phyloP scores from a whole-genome alignment of 35 echinoderm and acorn worm species.

The Holothuria glaberrima region DNA sequence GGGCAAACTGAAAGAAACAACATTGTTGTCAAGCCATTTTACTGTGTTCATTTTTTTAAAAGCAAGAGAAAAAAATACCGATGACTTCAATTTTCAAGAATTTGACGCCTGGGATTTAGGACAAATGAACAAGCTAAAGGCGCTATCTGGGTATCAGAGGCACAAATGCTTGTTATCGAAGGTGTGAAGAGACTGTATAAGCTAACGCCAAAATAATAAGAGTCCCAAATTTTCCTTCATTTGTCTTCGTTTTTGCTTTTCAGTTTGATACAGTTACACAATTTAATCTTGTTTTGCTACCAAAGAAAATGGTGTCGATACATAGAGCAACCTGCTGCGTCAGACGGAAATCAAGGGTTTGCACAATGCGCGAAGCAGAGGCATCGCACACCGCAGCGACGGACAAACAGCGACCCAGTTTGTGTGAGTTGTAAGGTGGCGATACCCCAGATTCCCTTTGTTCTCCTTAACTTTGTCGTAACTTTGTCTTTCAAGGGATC shows the following conservation, averaged over 20 bases:
- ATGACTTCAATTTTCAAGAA: neutral
- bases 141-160: neutral
- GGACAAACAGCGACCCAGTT: conserved; percentile 50
- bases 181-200: neutral
- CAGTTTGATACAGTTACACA: conserved; percentile 30
- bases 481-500: neutral
- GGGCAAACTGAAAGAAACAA: too few species aligned
- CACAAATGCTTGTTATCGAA: neutral
- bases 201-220: neutral
- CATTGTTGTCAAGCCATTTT: too few species aligned
- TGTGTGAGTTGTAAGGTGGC: conserved; percentile 9
- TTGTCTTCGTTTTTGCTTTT: neutral
- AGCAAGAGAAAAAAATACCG: too few species aligned
- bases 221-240: neutral
- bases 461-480: conserved; percentile 8
- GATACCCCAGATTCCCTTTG: conserved; percentile 19
- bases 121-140: neutral
- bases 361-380: neutral
- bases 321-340: neutral
- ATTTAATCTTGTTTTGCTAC: neutral
- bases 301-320: neutral
- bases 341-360: neutral
- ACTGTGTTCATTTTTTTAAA: too few species aligned
- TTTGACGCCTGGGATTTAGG: neutral
- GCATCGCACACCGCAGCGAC: neutral